Conservation (phyloP, 1,140 invertebrate species). For the Melanaphis sacchari region DNA sequence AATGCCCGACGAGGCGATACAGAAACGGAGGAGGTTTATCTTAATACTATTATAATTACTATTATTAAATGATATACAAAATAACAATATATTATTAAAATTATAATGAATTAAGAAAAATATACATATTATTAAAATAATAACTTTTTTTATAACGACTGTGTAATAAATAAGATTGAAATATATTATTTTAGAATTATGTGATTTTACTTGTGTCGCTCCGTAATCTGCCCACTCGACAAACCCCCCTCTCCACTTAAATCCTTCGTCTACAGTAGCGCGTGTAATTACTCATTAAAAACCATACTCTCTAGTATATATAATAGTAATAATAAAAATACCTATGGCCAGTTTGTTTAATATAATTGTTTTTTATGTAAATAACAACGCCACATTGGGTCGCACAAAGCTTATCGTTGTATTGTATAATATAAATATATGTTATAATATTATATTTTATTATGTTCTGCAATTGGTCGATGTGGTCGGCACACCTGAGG, state of each 20-base stretch:
- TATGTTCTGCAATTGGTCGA: background rate
- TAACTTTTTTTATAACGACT: background rate
- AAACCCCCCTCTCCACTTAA: background rate
- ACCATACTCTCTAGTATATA: background rate
- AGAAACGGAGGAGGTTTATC: conserved; percentile 45
- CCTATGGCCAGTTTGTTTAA: background rate
- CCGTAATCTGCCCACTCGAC: background rate
- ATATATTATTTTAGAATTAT: background rate
- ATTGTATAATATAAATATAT: conserved; percentile 14
- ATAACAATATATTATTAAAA: too few relatives aligned
- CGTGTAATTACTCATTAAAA: background rate
- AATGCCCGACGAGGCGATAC: conserved; percentile 18
- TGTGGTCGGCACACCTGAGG: conserved; percentile 28
- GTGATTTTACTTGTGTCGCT: too few relatives aligned
- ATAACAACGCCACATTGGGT: background rate
- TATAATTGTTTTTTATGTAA: background rate
- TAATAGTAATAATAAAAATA: background rate
- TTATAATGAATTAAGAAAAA: background rate
- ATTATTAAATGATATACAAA: background rate
- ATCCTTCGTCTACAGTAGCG: background rate
- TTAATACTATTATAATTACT: background rate
- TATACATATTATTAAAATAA: too few relatives aligned
- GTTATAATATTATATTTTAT: background rate
- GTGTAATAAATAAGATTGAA: too few relatives aligned
- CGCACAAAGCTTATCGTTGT: background rate